Percentiles rank a stretch among this genome's conserved stretches.
phyloP scores from a whole-genome alignment of 1,140 invertebrate species.

The Akabosia matsudoensis region DNA sequence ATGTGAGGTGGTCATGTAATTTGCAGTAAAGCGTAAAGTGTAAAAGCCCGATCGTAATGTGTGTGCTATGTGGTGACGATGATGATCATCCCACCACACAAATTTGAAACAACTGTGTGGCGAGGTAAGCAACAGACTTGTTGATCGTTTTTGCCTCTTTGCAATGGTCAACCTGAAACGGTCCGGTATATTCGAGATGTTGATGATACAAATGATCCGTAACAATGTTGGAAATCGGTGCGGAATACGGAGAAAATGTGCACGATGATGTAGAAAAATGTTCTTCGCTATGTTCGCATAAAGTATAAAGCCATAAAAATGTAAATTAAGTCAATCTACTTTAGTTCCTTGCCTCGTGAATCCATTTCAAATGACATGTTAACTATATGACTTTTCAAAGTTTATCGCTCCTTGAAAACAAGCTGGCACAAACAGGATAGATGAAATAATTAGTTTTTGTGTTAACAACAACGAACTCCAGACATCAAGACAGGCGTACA shows the following conservation, averaged over 20 bases:
- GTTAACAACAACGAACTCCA: not conserved
- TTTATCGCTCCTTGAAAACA: too few species aligned
- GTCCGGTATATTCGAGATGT: too few species aligned
- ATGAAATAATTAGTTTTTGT: conserved; percentile 12
- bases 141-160: not conserved
- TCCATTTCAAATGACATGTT: too few species aligned
- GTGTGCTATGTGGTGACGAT: conserved; percentile 1
- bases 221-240: too few species aligned
- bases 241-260: too few species aligned
- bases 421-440: not conserved
- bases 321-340: conserved; percentile 6
- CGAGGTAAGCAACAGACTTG: not conserved
- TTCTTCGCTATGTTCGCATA: too few species aligned
- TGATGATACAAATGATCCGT: too few species aligned
- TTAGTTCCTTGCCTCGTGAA: too few species aligned
- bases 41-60: not conserved
- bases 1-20: conserved; percentile 4
- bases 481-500: too few species aligned
- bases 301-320: conserved; percentile 22
- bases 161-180: not conserved
- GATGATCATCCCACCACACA: not conserved
- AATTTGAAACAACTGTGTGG: not conserved
- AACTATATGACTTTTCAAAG: too few species aligned
- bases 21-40: not conserved
- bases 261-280: too few species aligned